phyloP scores from a whole-genome alignment of 2,888 invertebrate genomes.

The Chrysodeixis includens region DNA sequence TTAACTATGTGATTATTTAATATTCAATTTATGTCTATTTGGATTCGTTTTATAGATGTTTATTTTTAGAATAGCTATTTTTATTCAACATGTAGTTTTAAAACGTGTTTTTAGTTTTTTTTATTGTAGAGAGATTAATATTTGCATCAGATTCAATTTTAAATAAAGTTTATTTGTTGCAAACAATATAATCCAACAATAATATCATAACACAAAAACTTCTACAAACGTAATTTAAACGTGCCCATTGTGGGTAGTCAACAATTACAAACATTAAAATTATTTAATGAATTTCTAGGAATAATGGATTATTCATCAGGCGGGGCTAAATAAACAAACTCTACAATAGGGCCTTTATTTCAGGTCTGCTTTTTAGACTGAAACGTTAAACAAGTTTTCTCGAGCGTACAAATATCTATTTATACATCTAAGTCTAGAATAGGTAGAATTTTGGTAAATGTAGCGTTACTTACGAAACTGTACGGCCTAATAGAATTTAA shows the following conservation, averaged over 20 bases:
- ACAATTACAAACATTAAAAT: constrained; percentile 3
- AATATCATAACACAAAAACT: too few species aligned
- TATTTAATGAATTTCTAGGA: background rate
- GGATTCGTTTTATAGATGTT: too few species aligned
- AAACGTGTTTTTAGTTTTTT: too few species aligned
- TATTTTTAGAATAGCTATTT: too few species aligned
- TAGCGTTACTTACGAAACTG: too few species aligned
- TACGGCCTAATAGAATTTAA: too few species aligned
- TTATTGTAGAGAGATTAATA: too few species aligned
- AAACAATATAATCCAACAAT: background rate
- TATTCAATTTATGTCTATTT: too few species aligned
- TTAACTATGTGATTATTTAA: too few species aligned
- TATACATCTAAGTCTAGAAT: constrained; percentile 1
- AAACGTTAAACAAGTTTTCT: background rate
- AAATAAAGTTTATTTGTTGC: background rate
- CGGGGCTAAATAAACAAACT: constrained; percentile 25
- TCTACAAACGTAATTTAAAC: background rate
- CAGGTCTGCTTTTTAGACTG: background rate
- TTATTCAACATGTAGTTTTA: too few species aligned
- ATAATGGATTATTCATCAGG: constrained; percentile 32
- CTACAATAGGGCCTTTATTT: constrained; percentile 5
- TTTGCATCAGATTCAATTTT: too few species aligned
- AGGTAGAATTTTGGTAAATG: background rate
- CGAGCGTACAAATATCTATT: background rate
- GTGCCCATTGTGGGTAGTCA: background rate